Evolutionary conservation across 2,888 invertebrate genomes (phyloP).

Genomic region (Rugalucina vietnamica): DNA sequence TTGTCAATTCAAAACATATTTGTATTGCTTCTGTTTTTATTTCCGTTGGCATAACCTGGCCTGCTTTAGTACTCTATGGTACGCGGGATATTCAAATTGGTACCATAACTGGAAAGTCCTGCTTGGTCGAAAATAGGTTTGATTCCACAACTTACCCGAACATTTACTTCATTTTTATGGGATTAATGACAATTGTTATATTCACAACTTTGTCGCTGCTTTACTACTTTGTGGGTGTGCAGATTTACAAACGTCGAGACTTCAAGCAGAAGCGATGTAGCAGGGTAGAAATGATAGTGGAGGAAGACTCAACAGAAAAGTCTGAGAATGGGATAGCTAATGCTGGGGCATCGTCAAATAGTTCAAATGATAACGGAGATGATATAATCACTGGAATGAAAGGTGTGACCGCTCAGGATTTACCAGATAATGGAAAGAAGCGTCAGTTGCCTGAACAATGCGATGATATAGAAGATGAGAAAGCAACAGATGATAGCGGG

Average conservation of each 20-base stretch:
- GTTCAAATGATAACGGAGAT: background rate
- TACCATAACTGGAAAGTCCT: slow-evolving; percentile 17
- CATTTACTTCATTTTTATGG: slow-evolving; percentile 40
- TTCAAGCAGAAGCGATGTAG: slow-evolving; percentile 58
- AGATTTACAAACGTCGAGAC: slow-evolving; percentile 59
- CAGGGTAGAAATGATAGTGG: slow-evolving; percentile 44
- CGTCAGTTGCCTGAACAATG: no score
- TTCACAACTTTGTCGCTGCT: slow-evolving; percentile 37
- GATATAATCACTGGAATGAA: no score
- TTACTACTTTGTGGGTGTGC: slow-evolving; percentile 47
- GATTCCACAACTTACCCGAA: slow-evolving; percentile 30
- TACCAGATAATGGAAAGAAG: no score
- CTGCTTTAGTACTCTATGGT: slow-evolving; percentile 65
- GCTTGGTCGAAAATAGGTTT: slow-evolving; percentile 32
- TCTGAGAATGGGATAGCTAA: slow-evolving; percentile 26
- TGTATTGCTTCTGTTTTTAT: slow-evolving; percentile 39
- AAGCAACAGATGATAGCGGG: no score
- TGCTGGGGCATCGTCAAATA: background rate
- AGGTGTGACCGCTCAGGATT: no score
- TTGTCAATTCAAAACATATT: slow-evolving; percentile 46
- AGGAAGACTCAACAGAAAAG: slow-evolving; percentile 48
- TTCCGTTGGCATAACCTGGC: slow-evolving; percentile 43
- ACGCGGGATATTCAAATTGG: slow-evolving; percentile 14
- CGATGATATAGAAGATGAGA: no score
- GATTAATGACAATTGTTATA: slow-evolving; percentile 35